Base-by-base conservation (phyloP, 2,888 invertebrate species). In the Eupeodes luniger region DNA sequence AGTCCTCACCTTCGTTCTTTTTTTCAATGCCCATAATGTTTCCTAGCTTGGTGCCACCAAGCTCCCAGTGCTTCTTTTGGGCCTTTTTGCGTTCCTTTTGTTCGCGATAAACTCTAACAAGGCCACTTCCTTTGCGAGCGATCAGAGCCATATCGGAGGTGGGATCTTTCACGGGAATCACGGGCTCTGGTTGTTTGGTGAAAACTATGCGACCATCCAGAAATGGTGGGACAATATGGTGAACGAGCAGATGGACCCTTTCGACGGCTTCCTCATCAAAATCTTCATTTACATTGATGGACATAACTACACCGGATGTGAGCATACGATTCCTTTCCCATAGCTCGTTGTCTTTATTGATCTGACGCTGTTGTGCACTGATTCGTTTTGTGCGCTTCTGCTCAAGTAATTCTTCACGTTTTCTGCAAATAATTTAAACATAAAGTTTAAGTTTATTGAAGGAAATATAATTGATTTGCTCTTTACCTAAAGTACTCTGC, bases 271-370 rank as follows among this genome's bases (percentile, higher is more conserved):
- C 98, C 94, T 99, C 99, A 91, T 99, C 99, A 92, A 98, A 96
- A 92, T 99, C 99, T 91, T 98, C 98, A 92, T 96, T 98, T 44
- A 97, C 96, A 91, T 97, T 97, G 55, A 98, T 96, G 44, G 97
- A 96, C 92, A 97, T 97, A 0, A 99, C 98, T 0, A 99, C 99
- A 19, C 99, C 98, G 44, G 97, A 97, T 7, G 99, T 97, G 40
- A 99, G 95, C 98, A 99, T 98, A 89, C 99, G 96, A 94, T 99
- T 99, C 36, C 98, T 95, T 94, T 99, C 99, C 99, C 99, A 99
- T 90, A 98, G 94, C 92, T 99, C 99, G 93, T 99, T 99, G 94
- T 99, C 99, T 94, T 98, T 98, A 94, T 99, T 98, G 91, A 99
- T 99, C 94, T 99, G 99, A 83, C 99, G 95, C 91, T 99, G 97